Conservation (phyloP, 2,888 invertebrate species). For the Cremastinae sp. region DNA sequence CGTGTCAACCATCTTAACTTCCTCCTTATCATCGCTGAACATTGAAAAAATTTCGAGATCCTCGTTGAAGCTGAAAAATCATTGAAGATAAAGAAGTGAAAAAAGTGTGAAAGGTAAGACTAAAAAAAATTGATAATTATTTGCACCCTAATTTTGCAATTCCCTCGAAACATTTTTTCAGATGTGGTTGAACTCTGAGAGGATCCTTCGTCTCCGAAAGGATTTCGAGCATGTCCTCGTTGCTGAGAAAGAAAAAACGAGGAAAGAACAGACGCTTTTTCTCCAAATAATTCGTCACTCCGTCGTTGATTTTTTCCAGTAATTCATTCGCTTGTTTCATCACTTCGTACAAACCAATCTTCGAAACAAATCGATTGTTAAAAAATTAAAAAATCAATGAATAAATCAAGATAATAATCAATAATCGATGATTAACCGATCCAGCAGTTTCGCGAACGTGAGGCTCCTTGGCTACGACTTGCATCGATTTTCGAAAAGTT, state of each 20-base stretch:
- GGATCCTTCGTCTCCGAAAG: slow-evolving; percentile 95
- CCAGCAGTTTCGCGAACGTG: slow-evolving; percentile 86
- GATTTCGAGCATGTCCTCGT: slow-evolving; percentile 95
- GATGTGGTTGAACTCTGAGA: slow-evolving; percentile 90
- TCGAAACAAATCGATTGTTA: background rate
- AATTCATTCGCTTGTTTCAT: slow-evolving; percentile 86
- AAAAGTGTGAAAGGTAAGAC: background rate
- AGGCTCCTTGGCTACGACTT: slow-evolving; percentile 84
- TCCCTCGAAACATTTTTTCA: slow-evolving; percentile 94
- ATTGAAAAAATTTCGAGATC: slow-evolving; percentile 88
- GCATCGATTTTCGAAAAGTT: slow-evolving; percentile 86
- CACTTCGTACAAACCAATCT: slow-evolving; percentile 86
- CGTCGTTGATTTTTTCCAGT: slow-evolving; percentile 91
- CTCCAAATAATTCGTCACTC: slow-evolving; percentile 91
- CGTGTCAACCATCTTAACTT: slow-evolving; percentile 83
- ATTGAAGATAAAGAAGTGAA: background rate
- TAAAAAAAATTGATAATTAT: background rate
- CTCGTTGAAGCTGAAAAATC: slow-evolving; percentile 83
- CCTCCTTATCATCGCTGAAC: slow-evolving; percentile 89
- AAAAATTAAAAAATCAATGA: background rate
- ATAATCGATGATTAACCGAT: slow-evolving; percentile 72
- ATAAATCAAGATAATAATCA: background rate
- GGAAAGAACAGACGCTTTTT: slow-evolving; percentile 92
- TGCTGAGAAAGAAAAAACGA: slow-evolving; percentile 94
- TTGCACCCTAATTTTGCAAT: slow-evolving; percentile 85